Evolutionary conservation across 2,888 invertebrate genomes (phyloP).

Genomic region (Chaetogeoica ovagalla): DNA sequence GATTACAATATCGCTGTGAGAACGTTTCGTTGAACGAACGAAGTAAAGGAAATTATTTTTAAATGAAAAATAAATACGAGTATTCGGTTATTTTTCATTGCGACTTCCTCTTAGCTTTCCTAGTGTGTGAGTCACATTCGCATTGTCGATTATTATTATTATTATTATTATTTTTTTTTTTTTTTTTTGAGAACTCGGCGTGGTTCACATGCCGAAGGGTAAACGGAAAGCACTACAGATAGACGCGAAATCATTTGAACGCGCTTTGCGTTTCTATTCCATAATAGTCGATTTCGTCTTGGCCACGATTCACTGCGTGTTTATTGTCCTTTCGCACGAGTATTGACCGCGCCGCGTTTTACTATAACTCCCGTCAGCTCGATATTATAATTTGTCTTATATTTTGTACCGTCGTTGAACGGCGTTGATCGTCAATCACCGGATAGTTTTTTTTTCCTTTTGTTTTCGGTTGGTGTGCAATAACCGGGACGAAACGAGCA

Average conservation of each 20-base stretch:
- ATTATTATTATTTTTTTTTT: neutral
- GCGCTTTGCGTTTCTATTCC: neutral
- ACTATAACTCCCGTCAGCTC: too few species aligned
- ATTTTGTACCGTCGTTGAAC: too few species aligned
- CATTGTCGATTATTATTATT: too few species aligned
- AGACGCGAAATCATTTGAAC: neutral
- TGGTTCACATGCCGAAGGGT: neutral
- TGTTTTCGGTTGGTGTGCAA: neutral
- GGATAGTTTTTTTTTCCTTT: neutral
- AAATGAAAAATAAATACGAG: neutral
- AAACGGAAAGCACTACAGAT: neutral
- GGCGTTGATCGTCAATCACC: neutral
- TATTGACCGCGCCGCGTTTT: too few species aligned
- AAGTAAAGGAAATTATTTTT: neutral
- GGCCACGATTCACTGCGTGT: neutral
- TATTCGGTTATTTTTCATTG: neutral
- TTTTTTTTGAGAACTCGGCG: neutral
- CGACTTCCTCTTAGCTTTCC: neutral
- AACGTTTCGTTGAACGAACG: neutral
- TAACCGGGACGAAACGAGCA: neutral
- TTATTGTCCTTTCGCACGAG: neutral
- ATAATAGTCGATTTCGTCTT: neutral
- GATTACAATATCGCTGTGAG: too few species aligned
- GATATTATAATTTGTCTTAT: too few species aligned
- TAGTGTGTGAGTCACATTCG: neutral